Evolutionary conservation across 2,888 invertebrate genomes (phyloP), one percentile per base, ranked within the genome.

Genomic region (Drosophila koepferae): DNA sequence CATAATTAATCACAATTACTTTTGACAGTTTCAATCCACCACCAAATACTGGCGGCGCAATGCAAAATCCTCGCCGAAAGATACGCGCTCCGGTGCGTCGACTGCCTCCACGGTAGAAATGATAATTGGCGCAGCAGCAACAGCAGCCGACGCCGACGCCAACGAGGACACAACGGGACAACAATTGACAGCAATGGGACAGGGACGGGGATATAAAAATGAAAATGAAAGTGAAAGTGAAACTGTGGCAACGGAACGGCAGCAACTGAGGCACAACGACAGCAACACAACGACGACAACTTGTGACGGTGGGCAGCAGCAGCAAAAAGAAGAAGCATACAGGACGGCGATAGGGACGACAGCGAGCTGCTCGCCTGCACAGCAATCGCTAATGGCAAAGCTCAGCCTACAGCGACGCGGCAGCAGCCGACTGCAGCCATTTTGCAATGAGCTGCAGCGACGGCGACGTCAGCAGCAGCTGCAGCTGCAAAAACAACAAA

Each of bases 51-150:
- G 81, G 82, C 53, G 76, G 60, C 36, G 55, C 84, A 41, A 77
- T 86, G 55, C 85, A 89, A 40, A 83, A 88, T 64, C 65, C 82
- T 38, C 91, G 93, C 70, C 87, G 93, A 72, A 93, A 93, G 75
- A 90, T 91, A 58, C 91, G 93, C 48, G 71, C 90, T 41, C 81
- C 90, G 12, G 82, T 80, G 70, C 91, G 92, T 65, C 91, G 93
- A 63, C 79, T 86, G 67, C 91, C 92, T 77, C 93, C 91, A 69
- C 92, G 93, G 91, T 93, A 93, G 91, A 90, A 75, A 72, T 65
- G 67, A 69, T 63, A 76, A 70, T 92, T 31, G 58, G 41, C 44
- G 70, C 49, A 34, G 34, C 49, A 34, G 31, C 31, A 51, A 18
- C 31, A 34, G 49, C 31, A 18, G 49, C 18, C n/a, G 31, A 28